phyloP scores from a whole-genome alignment of 53 echinoderm and acorn worm genomes.

The Zoroaster sp. region DNA sequence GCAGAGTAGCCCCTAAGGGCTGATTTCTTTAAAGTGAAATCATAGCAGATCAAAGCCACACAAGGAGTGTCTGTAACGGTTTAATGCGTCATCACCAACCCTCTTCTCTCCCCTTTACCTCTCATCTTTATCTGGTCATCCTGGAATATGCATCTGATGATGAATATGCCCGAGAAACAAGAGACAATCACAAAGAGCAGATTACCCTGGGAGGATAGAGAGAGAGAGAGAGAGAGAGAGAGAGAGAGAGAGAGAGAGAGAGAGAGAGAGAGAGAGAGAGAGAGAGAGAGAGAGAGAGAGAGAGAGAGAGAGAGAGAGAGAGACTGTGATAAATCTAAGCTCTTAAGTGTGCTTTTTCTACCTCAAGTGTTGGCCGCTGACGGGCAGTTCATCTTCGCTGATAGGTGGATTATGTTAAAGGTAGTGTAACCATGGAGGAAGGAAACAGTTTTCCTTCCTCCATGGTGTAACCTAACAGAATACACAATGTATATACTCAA shows the following conservation, averaged over 20 bases:
- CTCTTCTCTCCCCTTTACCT: not conserved
- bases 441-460: too few species aligned
- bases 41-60: not conserved
- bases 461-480: too few species aligned
- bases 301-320: not conserved
- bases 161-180: not conserved
- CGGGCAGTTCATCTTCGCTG: not conserved
- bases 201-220: not conserved
- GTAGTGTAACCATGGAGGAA: not conserved
- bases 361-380: not conserved
- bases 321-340: not conserved
- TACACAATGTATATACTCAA: too few species aligned
- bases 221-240: conserved; percentile 3
- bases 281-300: not conserved
- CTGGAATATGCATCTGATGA: not conserved
- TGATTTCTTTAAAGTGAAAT: not conserved
- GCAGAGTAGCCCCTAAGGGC: not conserved
- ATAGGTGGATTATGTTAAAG: not conserved
- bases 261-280: conserved; percentile 25
- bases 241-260: conserved; percentile 22
- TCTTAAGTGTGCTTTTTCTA: not conserved
- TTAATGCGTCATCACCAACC: not conserved
- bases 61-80: not conserved
- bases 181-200: not conserved
- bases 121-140: not conserved